Conservation (phyloP, 2,113 vertebrate species). For the Saguinus imperator region DNA sequence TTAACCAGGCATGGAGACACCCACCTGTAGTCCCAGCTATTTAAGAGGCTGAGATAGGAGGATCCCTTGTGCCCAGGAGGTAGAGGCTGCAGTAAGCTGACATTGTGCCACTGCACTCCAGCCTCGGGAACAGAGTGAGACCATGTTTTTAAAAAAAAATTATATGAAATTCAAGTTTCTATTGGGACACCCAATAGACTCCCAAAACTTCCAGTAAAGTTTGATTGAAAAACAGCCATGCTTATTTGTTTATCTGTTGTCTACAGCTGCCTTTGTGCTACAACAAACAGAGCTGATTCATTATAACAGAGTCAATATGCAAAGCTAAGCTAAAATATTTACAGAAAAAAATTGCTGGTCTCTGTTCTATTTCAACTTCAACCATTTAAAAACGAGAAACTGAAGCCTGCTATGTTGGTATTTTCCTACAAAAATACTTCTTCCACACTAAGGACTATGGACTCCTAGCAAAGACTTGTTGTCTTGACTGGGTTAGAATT, state of each 20-base stretch:
- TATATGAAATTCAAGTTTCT: background rate
- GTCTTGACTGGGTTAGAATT: background rate
- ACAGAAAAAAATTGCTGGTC: background rate
- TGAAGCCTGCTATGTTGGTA: background rate
- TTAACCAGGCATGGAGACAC: no score
- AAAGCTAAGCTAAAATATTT: background rate
- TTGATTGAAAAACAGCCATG: background rate
- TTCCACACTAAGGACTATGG: background rate
- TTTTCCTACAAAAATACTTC: background rate
- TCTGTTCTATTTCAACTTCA: background rate
- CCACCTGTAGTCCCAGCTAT: no score
- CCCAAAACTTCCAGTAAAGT: background rate
- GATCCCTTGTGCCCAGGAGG: no score
- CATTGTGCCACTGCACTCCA: no score
- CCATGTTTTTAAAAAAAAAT: background rate
- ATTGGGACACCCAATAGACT: background rate
- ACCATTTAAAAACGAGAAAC: background rate
- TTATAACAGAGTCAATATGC: background rate
- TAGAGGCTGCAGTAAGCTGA: no score
- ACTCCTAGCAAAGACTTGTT: background rate
- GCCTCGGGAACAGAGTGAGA: no score
- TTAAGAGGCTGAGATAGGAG: no score
- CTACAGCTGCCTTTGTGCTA: rapidly evolving
- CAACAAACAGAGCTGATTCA: background rate
- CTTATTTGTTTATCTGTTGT: background rate